Evolutionary conservation across 2,113 vertebrate species (phyloP).

Genomic region (Stercorarius parasiticus): DNA sequence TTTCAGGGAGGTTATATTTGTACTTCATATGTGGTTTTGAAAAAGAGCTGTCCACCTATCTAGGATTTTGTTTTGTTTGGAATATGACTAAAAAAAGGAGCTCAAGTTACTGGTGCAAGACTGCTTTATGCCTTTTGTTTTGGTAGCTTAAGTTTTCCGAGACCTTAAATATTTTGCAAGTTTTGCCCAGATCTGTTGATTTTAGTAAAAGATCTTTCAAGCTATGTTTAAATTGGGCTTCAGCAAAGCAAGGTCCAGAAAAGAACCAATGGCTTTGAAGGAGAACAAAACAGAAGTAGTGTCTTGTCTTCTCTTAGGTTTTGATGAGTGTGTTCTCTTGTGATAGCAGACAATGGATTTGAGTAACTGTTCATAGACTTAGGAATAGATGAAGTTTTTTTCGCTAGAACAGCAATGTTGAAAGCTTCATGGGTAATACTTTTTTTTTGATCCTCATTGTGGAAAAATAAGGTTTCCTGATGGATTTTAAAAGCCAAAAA

Average conservation of each 20-base stretch:
- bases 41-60: background rate
- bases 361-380: background rate
- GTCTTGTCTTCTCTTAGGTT: background rate
- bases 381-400: background rate
- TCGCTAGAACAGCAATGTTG: background rate
- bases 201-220: background rate
- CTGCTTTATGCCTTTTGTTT: background rate
- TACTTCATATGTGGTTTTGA: background rate
- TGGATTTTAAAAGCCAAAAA: background rate
- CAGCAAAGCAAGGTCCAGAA: background rate
- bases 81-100: background rate
- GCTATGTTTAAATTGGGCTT: background rate
- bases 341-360: background rate
- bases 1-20: background rate
- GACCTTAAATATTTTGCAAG: background rate
- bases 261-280: background rate
- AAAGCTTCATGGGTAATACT: background rate
- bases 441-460: background rate
- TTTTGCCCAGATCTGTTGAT: background rate
- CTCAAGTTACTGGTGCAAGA: background rate
- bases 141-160: background rate
- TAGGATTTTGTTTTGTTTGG: background rate
- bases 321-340: background rate
- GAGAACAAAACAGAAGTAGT: background rate
- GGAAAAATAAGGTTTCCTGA: background rate